phyloP scores from a whole-genome alignment of 2,113 vertebrate genomes.

The Ammodytes dubius region DNA sequence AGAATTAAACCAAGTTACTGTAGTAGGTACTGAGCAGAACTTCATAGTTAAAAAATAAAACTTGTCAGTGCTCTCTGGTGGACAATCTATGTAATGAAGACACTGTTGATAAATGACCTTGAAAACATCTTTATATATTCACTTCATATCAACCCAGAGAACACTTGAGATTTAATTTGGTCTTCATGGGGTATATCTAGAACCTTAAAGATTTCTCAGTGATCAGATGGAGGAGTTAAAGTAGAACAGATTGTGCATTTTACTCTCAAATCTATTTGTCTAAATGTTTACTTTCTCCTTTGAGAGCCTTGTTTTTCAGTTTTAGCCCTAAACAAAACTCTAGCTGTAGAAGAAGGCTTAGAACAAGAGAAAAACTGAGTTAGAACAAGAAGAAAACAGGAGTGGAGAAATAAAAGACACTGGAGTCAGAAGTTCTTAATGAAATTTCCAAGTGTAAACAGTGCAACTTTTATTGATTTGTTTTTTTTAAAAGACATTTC shows the following conservation, averaged over 20 bases:
- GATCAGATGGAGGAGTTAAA: too few species aligned
- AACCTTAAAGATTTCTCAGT: neutral
- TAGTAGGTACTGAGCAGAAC: too few species aligned
- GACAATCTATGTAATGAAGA: neutral
- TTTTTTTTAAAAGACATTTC: constrained; percentile 50
- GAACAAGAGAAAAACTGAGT: too few species aligned
- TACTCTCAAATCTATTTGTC: neutral
- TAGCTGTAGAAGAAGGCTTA: neutral
- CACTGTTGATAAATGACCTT: neutral
- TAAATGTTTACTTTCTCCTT: too few species aligned
- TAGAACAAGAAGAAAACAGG: neutral
- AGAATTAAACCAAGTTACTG: too few species aligned
- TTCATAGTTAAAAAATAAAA: too few species aligned
- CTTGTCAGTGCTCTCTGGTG: neutral
- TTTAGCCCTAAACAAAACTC: neutral
- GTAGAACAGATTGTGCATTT: neutral
- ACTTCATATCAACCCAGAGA: too few species aligned
- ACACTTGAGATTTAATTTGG: neutral
- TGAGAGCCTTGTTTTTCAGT: too few species aligned
- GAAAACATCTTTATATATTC: neutral
- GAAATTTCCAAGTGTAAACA: constrained; percentile 74
- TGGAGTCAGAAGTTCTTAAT: neutral
- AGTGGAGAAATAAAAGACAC: constrained; percentile 25
- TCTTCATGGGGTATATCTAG: neutral
- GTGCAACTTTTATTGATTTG: constrained; percentile 81